Evolutionary conservation across 2,888 invertebrate genomes (phyloP), one percentile per base, ranked within the genome.

Genomic region (Tiphia femorata): DNA sequence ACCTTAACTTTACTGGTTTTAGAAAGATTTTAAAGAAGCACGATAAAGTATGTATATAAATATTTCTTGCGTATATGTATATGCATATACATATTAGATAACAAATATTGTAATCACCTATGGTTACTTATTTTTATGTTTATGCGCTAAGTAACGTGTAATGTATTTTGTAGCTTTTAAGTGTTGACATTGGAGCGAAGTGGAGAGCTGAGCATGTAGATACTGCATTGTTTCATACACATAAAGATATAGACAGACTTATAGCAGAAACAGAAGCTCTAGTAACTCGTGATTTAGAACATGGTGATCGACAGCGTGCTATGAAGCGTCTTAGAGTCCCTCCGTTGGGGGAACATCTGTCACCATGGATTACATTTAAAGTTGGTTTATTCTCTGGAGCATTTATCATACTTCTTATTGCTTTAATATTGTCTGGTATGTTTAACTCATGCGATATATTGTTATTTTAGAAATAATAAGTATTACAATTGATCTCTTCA

Each of bases 11-110:
- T 74, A 95, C 94, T 3, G 95, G 95, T 1, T 95, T 96, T 83
- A 87, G 95, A 35, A 95, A 95, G 83, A 96, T 95, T 68, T 86
- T 96, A 38, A 96, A 95, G 82, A 95, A 95, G 81, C 95, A 95
- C 81, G 95, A 95, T 81, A 95, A 95, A 86, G 90, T 91, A 78
- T 25, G 41, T 57, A 37, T 16, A 14, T 23, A 47, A 12, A 35
- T 35, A 12, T 27, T 7, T 27, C 10, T 27, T 19, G 21, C n/a
- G 20, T 44, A 3, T n/a, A 16, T 17, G 14, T 14, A 20, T 7
- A 30, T 19, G 17, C 27, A 44, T 44, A 20, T 20, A 8, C 17
- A 27, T 20, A 17, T 38, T n/a, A 38, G 10, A 6, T 38, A 38
- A 38, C 1, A 33, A 33, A 4, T 33, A 33, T 14, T n/a, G n/a